Evolutionary conservation across 2,113 vertebrate genomes (phyloP).

Genomic region (Rutilus rutilus): DNA sequence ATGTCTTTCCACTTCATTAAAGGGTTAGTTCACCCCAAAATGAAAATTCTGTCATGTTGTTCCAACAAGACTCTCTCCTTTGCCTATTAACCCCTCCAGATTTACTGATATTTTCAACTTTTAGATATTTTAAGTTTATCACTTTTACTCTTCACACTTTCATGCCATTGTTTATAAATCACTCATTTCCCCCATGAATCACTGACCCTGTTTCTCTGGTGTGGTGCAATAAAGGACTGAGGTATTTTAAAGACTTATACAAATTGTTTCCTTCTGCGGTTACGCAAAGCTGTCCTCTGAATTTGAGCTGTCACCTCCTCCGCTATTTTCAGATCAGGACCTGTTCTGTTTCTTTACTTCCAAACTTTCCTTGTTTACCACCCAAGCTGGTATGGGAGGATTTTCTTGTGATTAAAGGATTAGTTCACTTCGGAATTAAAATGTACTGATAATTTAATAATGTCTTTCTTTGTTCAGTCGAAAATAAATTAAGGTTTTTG

Average conservation of each 20-base stretch:
- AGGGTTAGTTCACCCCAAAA: too few relatives aligned
- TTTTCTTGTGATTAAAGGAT: background rate
- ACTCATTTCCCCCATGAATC: constrained; percentile 17
- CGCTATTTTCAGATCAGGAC: background rate
- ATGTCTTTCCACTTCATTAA: background rate
- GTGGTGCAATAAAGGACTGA: background rate
- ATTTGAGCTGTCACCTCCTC: constrained; percentile 16
- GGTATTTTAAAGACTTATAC: constrained; percentile 27
- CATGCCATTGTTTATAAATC: constrained; percentile 20
- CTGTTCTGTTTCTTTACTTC: background rate
- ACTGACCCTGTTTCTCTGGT: background rate
- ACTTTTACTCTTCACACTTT: too few relatives aligned
- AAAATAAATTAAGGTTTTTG: too few relatives aligned
- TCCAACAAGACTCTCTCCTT: too few relatives aligned
- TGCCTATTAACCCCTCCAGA: constrained; percentile 14
- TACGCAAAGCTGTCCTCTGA: constrained; percentile 13
- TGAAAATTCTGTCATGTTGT: too few relatives aligned
- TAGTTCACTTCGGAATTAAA: background rate
- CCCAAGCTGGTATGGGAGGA: background rate
- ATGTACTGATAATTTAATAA: too few relatives aligned
- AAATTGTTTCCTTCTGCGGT: constrained; percentile 24
- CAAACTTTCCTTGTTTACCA: background rate
- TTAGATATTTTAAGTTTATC: constrained; percentile 20
- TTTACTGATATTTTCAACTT: constrained; percentile 9
- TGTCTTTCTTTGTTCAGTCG: too few relatives aligned